Percentiles rank a stretch among this genome's conserved stretches.
phyloP scores from a whole-genome alignment of 2,797 vertebrate species.

The Nannoperca australis region DNA sequence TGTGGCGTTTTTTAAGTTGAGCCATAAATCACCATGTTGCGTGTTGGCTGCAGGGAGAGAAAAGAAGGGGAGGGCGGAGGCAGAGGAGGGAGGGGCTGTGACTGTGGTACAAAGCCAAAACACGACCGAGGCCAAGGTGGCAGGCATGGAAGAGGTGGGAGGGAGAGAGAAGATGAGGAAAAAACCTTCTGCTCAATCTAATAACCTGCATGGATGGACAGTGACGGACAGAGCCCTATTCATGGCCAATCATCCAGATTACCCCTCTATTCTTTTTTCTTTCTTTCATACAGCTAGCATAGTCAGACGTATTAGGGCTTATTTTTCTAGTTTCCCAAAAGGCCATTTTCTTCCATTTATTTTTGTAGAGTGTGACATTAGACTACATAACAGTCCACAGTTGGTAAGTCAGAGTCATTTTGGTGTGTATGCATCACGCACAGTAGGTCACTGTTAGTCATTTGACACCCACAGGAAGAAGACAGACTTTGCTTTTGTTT shows the following conservation, averaged over 20 bases:
- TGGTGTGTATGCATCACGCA: background rate
- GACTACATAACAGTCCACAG: slow-evolving; percentile 24
- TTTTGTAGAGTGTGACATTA: slow-evolving; percentile 17
- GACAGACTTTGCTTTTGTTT: background rate
- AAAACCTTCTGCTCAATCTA: slow-evolving; percentile 42
- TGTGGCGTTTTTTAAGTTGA: slow-evolving; percentile 45
- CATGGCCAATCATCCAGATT: slow-evolving; percentile 59
- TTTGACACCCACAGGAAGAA: slow-evolving; percentile 24
- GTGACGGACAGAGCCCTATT: slow-evolving; percentile 43
- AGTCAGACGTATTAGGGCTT: slow-evolving; percentile 16
- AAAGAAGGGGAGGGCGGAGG: background rate
- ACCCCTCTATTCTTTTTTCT: slow-evolving; percentile 15
- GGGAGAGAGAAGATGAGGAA: slow-evolving; percentile 36
- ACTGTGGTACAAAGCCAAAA: slow-evolving; percentile 66
- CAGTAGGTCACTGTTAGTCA: slow-evolving; percentile 27
- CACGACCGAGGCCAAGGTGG: slow-evolving; percentile 64
- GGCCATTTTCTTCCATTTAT: slow-evolving; percentile 38
- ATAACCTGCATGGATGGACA: slow-evolving; percentile 39
- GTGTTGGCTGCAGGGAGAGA: slow-evolving; percentile 29
- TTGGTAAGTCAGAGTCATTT: slow-evolving; percentile 25
- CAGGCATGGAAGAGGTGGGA: slow-evolving; percentile 47
- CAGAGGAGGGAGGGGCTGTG: slow-evolving; percentile 25
- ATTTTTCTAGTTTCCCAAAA: slow-evolving; percentile 31
- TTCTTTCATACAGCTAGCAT: background rate
- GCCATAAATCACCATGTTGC: slow-evolving; percentile 55